These are phyloP conservation scores for Hypocryptadius cinnamomeus DNA, from an alignment of 2,113 vertebrate genomes.

Conservation along the genomic window DNA sequence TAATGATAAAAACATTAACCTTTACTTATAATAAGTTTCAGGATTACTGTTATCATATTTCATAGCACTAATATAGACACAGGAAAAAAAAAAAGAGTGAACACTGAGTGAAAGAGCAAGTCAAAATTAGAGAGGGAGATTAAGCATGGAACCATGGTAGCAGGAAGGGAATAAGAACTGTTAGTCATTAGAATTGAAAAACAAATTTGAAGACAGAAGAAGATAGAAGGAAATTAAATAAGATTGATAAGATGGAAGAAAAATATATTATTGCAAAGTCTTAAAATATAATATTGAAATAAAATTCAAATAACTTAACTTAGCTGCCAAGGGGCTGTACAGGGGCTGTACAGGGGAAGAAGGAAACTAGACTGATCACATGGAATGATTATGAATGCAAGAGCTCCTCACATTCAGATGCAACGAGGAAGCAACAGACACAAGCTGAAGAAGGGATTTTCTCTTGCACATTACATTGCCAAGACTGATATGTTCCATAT, in stretches of 20 bases:
- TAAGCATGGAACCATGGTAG: background rate
- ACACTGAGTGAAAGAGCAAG: background rate
- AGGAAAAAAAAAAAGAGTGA: background rate
- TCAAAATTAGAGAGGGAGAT: background rate
- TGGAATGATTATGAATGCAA: background rate
- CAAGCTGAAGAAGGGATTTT: background rate
- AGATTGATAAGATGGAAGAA: background rate
- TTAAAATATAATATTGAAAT: background rate
- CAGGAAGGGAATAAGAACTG: background rate
- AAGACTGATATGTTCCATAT: background rate
- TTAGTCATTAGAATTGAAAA: background rate
- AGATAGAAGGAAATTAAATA: background rate
- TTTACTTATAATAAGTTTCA: background rate
- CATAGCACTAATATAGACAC: background rate
- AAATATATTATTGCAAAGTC: background rate
- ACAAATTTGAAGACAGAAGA: background rate
- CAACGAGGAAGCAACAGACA: background rate
- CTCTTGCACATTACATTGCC: background rate
- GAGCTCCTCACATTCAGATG: background rate
- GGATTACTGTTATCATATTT: background rate
- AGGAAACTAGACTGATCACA: background rate
- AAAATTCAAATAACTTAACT: background rate
- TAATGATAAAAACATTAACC: background rate
- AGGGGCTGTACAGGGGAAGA: background rate
- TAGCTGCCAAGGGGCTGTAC: background rate